Evolutionary conservation across 2,797 vertebrate species (phyloP).

Genomic region (Glossophaga mutica): DNA sequence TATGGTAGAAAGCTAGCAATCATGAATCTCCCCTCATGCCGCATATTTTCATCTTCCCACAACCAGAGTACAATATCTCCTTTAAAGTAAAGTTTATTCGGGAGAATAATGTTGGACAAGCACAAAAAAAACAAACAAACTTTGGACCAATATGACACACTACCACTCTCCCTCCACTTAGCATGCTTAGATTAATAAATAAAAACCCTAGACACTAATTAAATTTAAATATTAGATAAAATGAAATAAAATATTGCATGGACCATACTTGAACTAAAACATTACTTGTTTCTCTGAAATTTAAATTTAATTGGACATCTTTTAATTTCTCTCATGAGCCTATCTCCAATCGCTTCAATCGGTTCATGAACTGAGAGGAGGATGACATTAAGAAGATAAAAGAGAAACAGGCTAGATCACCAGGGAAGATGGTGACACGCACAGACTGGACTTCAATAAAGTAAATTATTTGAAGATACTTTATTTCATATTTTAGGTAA

Average conservation of each 20-base stretch:
- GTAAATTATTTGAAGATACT: not conserved
- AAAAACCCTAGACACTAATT: not conserved
- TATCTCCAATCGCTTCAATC: not conserved
- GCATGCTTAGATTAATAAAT: not conserved
- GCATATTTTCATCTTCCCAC: not conserved
- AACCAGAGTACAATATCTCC: not conserved
- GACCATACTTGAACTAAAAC: not conserved
- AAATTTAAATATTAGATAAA: not conserved
- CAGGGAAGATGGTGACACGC: not conserved
- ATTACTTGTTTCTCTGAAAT: not conserved
- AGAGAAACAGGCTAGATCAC: not conserved
- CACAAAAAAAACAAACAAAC: not conserved
- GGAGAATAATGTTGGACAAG: not conserved
- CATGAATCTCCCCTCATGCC: not conserved
- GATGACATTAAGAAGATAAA: not conserved
- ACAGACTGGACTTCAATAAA: not conserved
- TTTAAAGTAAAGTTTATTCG: not conserved
- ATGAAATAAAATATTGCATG: not conserved
- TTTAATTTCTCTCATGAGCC: not conserved
- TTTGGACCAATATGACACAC: not conserved
- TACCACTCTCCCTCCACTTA: not conserved
- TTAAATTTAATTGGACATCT: not conserved
- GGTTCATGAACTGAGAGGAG: not conserved
- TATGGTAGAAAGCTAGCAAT: not conserved
- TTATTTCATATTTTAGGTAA: not conserved